Percentiles rank a stretch among this genome's conserved stretches.
Conservation (phyloP, 2,797 vertebrate genomes). For the Acanthopagrus latus region DNA sequence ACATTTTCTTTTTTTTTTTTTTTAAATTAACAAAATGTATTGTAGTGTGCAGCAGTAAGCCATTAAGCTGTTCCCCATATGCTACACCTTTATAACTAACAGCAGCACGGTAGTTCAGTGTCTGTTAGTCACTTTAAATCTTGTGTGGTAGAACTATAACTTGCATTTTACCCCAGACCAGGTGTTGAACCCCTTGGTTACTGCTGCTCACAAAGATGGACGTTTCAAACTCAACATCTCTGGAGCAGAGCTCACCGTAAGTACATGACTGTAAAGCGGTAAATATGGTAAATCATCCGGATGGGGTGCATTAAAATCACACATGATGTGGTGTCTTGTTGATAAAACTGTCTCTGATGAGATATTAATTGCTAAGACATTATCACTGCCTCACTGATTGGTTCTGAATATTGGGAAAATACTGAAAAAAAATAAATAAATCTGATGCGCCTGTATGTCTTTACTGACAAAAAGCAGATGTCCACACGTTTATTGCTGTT, state of each 20-base stretch:
- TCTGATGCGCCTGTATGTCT: not conserved
- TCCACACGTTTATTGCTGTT: not conserved
- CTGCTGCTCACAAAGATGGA: conserved; percentile 85
- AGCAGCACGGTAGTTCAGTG: not conserved
- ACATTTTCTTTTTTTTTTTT: too few species aligned
- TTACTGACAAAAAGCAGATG: not conserved
- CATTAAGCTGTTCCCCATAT: too few species aligned
- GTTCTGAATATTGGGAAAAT: not conserved
- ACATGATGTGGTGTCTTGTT: not conserved
- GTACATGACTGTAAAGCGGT: not conserved
- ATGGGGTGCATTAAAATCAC: not conserved
- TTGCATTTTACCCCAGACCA: conserved; percentile 81
- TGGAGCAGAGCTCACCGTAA: conserved; percentile 84
- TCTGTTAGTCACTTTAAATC: not conserved
- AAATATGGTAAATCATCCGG: not conserved
- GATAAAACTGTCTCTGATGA: not conserved
- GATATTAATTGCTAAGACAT: not conserved
- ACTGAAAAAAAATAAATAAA: not conserved
- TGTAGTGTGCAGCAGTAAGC: too few species aligned
- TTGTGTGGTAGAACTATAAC: not conserved
- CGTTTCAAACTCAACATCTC: conserved; percentile 81
- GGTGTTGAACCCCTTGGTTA: conserved; percentile 82
- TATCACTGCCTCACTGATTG: not conserved
- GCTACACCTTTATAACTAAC: not conserved
- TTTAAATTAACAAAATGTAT: too few species aligned